These are phyloP conservation scores for Ferdinandea cuprea DNA, from an alignment of 2,888 invertebrate genomes.

Conservation along the genomic window DNA sequence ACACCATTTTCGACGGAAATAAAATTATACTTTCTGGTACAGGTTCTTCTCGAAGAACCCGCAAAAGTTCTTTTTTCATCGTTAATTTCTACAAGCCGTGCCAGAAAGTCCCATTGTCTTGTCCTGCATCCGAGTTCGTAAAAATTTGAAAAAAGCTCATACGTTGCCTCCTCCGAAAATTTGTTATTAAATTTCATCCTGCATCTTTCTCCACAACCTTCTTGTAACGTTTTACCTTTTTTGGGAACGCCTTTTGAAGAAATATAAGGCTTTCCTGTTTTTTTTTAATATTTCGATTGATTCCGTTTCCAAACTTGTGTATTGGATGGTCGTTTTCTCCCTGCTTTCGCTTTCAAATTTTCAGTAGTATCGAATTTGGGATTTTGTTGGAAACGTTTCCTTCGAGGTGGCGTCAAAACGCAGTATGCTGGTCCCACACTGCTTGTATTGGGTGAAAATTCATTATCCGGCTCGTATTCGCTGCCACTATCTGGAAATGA, in stretches of 20 bases:
- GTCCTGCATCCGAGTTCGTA: slow-evolving; percentile 41
- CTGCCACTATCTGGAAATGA: slow-evolving; percentile 31
- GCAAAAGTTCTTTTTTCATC: slow-evolving; percentile 19
- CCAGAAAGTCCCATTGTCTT: slow-evolving; percentile 27
- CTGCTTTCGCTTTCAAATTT: slow-evolving; percentile 14
- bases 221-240: slow-evolving; percentile 15
- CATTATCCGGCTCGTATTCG: slow-evolving; percentile 22
- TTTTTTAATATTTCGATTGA: slow-evolving; percentile 27
- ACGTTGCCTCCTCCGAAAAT: slow-evolving; percentile 22
- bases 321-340: slow-evolving; percentile 5
- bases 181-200: slow-evolving; percentile 27
- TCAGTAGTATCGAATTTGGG: slow-evolving; percentile 21
- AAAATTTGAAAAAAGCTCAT: slow-evolving; percentile 32
- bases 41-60: slow-evolving; percentile 21
- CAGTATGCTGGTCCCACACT: slow-evolving; percentile 23
- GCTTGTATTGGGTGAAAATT: slow-evolving; percentile 31
- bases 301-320: slow-evolving; percentile 24
- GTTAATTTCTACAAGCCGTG: slow-evolving; percentile 28
- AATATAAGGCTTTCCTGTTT: slow-evolving; percentile 29
- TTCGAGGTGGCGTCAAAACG: slow-evolving; percentile 32
- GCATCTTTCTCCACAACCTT: slow-evolving; percentile 29
- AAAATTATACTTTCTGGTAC: slow-evolving; percentile 24
- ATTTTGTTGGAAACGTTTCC: slow-evolving; percentile 11
- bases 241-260: slow-evolving; percentile 18
- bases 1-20: slow-evolving; percentile 2